These are phyloP conservation scores for Hedya salicella DNA, from an alignment of 2,888 invertebrate species.

Conservation along the genomic window DNA sequence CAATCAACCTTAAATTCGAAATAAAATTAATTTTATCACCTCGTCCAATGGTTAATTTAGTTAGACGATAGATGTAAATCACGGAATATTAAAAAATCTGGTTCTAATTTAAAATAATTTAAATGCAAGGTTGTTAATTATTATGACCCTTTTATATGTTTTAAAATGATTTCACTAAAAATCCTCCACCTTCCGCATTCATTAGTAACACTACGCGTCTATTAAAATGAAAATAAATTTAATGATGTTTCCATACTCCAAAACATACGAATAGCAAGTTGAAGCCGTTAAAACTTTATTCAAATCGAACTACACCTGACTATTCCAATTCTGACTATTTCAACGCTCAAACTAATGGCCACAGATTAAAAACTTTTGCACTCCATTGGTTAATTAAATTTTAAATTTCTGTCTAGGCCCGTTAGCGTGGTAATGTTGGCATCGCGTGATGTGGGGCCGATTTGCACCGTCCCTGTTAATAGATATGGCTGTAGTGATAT, in stretches of 20 bases:
- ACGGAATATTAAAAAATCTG: constrained; percentile 12
- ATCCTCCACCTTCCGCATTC: not conserved
- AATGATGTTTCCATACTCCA: not conserved
- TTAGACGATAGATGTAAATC: constrained; percentile 24
- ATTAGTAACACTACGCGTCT: not conserved
- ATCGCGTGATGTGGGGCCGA: constrained; percentile 34
- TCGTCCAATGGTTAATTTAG: not conserved
- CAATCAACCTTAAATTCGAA: constrained; percentile 1
- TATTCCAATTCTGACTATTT: constrained; percentile 39
- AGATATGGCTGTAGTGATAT: constrained; percentile 21
- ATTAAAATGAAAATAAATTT: not conserved
- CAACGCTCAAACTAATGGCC: constrained; percentile 36
- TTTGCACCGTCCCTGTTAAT: constrained; percentile 15
- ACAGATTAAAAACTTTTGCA: constrained; percentile 42
- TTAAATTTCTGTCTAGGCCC: constrained; percentile 34
- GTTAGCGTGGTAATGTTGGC: constrained; percentile 38
- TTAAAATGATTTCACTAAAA: not conserved
- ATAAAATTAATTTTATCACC: constrained; percentile 2
- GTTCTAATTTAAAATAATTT: constrained; percentile 25
- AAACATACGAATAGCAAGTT: not conserved
- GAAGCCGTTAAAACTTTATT: constrained; percentile 8
- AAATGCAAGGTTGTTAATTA: constrained; percentile 33
- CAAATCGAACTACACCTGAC: constrained; percentile 9
- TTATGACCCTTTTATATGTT: constrained; percentile 19
- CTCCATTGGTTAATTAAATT: constrained; percentile 41